Base-by-base conservation (phyloP, 30 jellyfish, hydroid and myxozoan genomes). In the Catostylus mosaicus region DNA sequence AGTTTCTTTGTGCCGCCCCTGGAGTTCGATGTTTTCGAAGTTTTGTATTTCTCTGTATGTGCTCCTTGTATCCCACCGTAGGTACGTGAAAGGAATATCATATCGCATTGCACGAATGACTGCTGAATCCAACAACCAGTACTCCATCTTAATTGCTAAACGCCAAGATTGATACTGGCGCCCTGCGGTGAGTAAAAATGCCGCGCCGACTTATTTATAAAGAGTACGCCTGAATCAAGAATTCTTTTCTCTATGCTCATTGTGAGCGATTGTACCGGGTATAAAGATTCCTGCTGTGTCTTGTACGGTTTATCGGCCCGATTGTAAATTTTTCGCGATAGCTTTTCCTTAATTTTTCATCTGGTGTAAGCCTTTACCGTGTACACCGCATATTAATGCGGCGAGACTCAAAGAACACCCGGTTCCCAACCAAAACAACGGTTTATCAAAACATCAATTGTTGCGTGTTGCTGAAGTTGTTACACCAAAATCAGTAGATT, bases 111-210 rank as follows among this genome's bases (percentile, higher is more conserved):
- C 26, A 75, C 9, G 29, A 24, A 23, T 32, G 27, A 22, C 75
- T 33, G 59, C 18, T 75, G 54, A 51, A 75, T 75, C 38, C 54
- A 30, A 75, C 86, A 75, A 75, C 86, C 86, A 52, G 86, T 34
- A 3, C 64, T 51, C 38, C 46, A 31, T 27, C n/a, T n/a, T 48
- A 46, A 65, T 65, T 36, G 77, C 32, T 30, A 30, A 65, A n/a
- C 30, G 10, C 48, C 30, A 26, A 22, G 24, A 30, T 32, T 23
- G 12, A 65, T 22, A 26, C 26, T 24, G 48, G 20, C 46, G 48
- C 77, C 48, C 77, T 54, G 50, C 77, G 5, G 77, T 30, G 77
- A 65, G 11, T 36, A 30, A 65, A 19, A 23, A n/a, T 26, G 24
- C 63, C 50, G 77, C 52, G 56, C 77, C 77, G 77, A 65, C 77